Evolutionary conservation across 2,797 vertebrate genomes (phyloP), one percentile per base, ranked within the genome.

Genomic region (Furcifer pardalis): DNA sequence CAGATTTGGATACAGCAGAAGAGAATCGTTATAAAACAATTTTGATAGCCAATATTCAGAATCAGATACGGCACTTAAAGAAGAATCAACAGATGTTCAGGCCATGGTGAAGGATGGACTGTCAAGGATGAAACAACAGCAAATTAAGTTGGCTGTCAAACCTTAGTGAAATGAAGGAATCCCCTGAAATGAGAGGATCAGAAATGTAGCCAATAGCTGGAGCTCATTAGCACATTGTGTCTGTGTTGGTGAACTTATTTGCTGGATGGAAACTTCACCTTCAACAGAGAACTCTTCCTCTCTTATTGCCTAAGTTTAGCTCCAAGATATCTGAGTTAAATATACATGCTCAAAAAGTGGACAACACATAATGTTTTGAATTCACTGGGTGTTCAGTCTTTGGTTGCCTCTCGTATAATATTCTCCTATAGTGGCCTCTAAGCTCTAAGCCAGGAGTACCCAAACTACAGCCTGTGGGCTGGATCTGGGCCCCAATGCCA

Each of bases 251-350:
- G 32, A 42, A 62, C 37, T 4, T 66, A 79, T 44, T 83, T 27
- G 69, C 59, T 25, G 17, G 13, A 65, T 21, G 79, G 21, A 32
- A 27, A 49, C 25, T 42, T 17, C 19, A 73, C 8, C 42, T 10
- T 13, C 79, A 1, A 0, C 17, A 21, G 40, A 40, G 69, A 42
- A 71, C 37, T 23, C 4, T 27, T 25, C 23, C 21, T 27, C 15
- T 42, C 69, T 27, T 23, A 27, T 42, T 71, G 69, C 25, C 12
- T 42, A 44, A 1, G 62, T 42, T 87, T 59, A 35, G 3, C 30
- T 35, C 23, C 40, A 68, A 32, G 32, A 25, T n/a, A 4, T 44
- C 23, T 5, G 13, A 68, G 35, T 37, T 0, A 0, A 40, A 32
- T 71, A 37, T 52, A 44, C 49, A 59, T 0, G 0, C 13, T 12